Base-by-base conservation (phyloP, 92 coral and sea anemone species). In the Paragorgia papillata region DNA sequence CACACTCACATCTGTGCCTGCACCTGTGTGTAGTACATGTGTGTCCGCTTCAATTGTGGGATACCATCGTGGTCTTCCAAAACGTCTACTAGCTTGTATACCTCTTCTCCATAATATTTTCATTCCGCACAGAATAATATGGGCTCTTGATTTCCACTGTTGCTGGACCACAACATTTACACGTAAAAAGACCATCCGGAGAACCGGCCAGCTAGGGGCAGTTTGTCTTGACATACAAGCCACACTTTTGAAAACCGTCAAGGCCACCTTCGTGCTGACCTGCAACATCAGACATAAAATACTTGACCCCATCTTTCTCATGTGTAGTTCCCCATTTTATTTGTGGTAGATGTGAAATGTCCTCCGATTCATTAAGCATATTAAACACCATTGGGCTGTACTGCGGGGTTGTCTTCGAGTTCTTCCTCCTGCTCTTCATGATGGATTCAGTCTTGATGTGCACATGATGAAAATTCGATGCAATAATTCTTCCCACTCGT, bases 131-230 rank as follows among this genome's bases (percentile, higher is more conserved):
- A 35, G 51, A 35, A n/a, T 62, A 62, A n/a, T 37, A 37, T 30
- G 73, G 73, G 31, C 73, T 32, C 71, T 86, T 82, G 60, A 57
- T 74, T 64, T 49, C 75, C 43, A 74, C 62, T 34, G 60, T 80
- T 26, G 55, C 77, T 28, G 55, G 82, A 12, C 46, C 20, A 51
- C 79, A 69, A 34, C 69, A 80, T n/a, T 75, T 60, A 24, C 85
- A 80, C 10, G 9, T n/a, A 46, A 82, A 69, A 3, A 86, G 25
- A 12, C 86, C 90, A 83, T 87, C 90, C 3, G 85, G 90, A 30
- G 90, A 84, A 19, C 67, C 91, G 15, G 91, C 91, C 69, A 84
- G 88, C 51, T 37, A 80, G 24, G 88, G 83, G 75, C 67, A 39
- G 69, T 69, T 86, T 51, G 30, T 29, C 37, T 75, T 81, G 0